Conservation (phyloP, 2,888 invertebrate species). For the Drosophila aldrichi region DNA sequence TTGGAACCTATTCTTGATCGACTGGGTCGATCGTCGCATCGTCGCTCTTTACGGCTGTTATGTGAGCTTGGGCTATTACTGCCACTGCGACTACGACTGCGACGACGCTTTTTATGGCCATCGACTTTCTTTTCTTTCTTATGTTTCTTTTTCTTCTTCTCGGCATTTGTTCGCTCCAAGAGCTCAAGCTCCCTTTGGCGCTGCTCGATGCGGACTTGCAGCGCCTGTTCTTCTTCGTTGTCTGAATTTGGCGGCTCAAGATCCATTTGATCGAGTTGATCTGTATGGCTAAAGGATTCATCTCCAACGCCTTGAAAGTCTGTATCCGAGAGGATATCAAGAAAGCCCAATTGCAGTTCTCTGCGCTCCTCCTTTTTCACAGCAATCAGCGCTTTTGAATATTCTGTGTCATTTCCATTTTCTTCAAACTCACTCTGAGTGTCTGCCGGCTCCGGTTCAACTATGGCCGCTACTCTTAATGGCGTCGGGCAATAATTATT, state of each 20-base stretch:
- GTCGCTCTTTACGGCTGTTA: constrained; percentile 9
- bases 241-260: not conserved
- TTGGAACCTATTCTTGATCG: not conserved
- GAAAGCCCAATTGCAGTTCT: constrained; percentile 8
- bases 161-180: not conserved
- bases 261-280: constrained; percentile 10
- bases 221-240: not conserved
- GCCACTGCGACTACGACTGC: constrained; percentile 21
- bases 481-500: constrained; percentile 17
- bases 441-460: not conserved
- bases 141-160: constrained; percentile 22
- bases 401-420: not conserved
- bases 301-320: not conserved
- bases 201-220: not conserved
- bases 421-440: not conserved
- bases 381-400: not conserved
- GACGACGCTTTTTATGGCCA: constrained; percentile 24
- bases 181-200: not conserved
- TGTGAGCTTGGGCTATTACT: constrained; percentile 11
- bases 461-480: not conserved
- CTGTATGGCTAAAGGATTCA: not conserved
- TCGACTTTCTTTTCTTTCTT: constrained; percentile 32
- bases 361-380: constrained; percentile 15
- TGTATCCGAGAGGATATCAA: constrained; percentile 1
- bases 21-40: not conserved